These are phyloP conservation scores for Drosophila tanythrix DNA, from an alignment of 2,888 invertebrate genomes.

Conservation along the genomic window DNA sequence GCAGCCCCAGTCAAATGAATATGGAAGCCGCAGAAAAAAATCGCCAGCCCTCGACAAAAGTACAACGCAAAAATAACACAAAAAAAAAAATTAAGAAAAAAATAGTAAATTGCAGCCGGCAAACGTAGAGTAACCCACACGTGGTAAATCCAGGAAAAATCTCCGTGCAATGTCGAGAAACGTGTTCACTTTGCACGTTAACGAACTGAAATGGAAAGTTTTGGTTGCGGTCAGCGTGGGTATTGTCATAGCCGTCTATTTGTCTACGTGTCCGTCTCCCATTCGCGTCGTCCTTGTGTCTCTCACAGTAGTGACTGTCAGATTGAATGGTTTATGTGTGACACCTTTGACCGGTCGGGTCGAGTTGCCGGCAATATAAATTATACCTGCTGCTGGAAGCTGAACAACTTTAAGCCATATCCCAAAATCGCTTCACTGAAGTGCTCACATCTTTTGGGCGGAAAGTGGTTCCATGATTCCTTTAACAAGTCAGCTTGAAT, in stretches of 20 bases:
- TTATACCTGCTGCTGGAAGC: conserved; percentile 56
- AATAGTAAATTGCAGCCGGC: conserved; percentile 65
- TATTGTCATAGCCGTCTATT: conserved; percentile 51
- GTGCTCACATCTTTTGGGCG: background rate
- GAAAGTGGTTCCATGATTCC: background rate
- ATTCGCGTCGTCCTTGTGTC: conserved; percentile 13
- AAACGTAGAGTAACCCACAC: conserved; percentile 42
- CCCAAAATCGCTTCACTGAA: conserved; percentile 16
- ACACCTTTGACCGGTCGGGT: conserved; percentile 77
- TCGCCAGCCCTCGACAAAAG: conserved; percentile 28
- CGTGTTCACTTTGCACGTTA: conserved; percentile 74
- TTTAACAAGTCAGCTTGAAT: background rate
- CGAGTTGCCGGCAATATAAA: conserved; percentile 71
- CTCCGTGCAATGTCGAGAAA: conserved; percentile 51
- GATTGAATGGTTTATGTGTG: conserved; percentile 79
- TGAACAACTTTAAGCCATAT: conserved; percentile 44
- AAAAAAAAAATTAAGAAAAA: conserved; percentile 23
- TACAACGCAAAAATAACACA: conserved; percentile 15
- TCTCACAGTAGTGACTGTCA: conserved; percentile 67
- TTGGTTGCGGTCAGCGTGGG: conserved; percentile 66
- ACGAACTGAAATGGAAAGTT: conserved; percentile 77
- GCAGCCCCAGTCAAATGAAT: conserved; percentile 68
- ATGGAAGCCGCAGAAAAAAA: conserved; percentile 48
- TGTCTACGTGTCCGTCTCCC: conserved; percentile 1
- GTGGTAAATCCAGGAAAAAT: conserved; percentile 51